phyloP scores from a whole-genome alignment of 2,797 vertebrate species.

The Chelonia mydas region DNA sequence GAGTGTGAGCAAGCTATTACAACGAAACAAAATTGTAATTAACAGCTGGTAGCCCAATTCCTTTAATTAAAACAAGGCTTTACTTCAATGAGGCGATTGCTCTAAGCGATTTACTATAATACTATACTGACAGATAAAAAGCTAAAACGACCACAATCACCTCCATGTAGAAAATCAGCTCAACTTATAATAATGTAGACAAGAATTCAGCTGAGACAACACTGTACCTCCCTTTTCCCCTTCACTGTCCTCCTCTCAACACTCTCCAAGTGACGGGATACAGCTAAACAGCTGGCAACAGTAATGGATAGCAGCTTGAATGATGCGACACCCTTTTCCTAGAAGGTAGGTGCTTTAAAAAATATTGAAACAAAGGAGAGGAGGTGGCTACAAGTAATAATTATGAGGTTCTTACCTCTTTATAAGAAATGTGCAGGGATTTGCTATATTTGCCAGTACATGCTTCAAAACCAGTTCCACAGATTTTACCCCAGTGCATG shows the following conservation, averaged over 20 bases:
- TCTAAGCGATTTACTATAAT: not conserved
- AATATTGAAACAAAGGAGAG: not conserved
- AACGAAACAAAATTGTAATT: not conserved
- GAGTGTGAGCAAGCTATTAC: not conserved
- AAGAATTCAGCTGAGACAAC: not conserved
- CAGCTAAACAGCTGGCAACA: not conserved
- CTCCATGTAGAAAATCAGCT: not conserved
- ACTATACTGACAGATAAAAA: not conserved
- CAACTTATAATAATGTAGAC: not conserved
- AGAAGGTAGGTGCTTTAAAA: not conserved
- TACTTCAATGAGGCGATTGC: not conserved
- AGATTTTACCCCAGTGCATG: not conserved
- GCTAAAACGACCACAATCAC: not conserved
- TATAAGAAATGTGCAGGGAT: not conserved
- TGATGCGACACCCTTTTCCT: not conserved
- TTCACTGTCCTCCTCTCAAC: not conserved
- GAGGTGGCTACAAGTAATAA: not conserved
- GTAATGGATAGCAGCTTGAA: not conserved
- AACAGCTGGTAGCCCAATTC: not conserved
- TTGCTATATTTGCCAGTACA: not conserved
- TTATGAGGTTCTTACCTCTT: not conserved
- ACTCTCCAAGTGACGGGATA: not conserved
- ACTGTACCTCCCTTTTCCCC: not conserved
- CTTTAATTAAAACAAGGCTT: constrained; percentile 26
- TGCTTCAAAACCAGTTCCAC: not conserved